phyloP scores from a whole-genome alignment of 2,888 invertebrate species.

The Xanthia togata region DNA sequence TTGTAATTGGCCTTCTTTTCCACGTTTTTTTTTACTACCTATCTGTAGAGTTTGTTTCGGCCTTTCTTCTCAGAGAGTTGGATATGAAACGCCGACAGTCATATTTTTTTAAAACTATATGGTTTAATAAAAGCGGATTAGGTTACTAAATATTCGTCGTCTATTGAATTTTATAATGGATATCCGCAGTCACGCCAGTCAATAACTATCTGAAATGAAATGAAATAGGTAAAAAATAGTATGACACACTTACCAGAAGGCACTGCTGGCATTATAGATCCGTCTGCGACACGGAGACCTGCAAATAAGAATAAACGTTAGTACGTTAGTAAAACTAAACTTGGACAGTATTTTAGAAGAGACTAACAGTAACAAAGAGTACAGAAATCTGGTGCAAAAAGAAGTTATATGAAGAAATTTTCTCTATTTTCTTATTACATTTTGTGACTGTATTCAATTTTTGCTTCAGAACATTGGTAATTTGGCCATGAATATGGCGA shows the following conservation, averaged over 20 bases:
- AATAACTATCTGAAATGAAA: background rate
- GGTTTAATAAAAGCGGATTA: no score
- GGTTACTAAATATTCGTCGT: no score
- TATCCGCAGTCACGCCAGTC: no score
- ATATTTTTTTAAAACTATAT: no score
- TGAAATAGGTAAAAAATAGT: background rate
- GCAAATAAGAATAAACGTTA: slow-evolving; percentile 56
- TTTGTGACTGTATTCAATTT: background rate
- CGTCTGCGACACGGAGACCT: slow-evolving; percentile 91
- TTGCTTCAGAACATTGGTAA: background rate
- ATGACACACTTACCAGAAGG: slow-evolving; percentile 77
- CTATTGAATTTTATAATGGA: no score
- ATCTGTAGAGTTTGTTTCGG: no score
- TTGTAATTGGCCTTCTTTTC: no score
- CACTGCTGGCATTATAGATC: slow-evolving; percentile 91
- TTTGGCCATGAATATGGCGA: background rate
- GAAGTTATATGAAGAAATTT: no score
- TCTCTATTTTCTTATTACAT: background rate
- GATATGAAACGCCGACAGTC: no score
- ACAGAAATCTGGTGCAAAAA: background rate
- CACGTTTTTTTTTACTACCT: no score
- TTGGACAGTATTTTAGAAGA: background rate
- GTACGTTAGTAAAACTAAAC: background rate
- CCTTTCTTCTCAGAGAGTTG: no score
- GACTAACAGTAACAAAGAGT: background rate